phyloP scores from a whole-genome alignment of 2,888 invertebrate species.

The Parasteatoda lunata region DNA sequence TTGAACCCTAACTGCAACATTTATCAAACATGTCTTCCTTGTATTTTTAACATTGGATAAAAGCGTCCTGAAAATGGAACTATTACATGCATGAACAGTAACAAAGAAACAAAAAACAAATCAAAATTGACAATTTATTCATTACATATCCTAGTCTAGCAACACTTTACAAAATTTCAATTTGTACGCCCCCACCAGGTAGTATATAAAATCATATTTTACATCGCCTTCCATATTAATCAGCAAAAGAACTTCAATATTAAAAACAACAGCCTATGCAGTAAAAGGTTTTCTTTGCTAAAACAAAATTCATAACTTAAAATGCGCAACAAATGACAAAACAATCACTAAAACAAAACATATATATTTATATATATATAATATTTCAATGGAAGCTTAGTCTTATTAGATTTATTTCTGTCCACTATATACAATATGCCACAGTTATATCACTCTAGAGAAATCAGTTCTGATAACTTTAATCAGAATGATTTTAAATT shows the following conservation, averaged over 20 bases:
- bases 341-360: slow-evolving; percentile 29
- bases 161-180: slow-evolving; percentile 28
- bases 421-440: slow-evolving; percentile 55
- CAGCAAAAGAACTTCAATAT: slow-evolving; percentile 21
- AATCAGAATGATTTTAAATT: slow-evolving; percentile 24
- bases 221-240: slow-evolving; percentile 24
- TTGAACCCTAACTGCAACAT: too few species aligned
- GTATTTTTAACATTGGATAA: too few species aligned
- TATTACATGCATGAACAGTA: background rate
- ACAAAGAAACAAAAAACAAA: slow-evolving; percentile 1
- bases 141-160: slow-evolving; percentile 39
- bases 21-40: too few species aligned
- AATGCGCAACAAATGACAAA: slow-evolving; percentile 41
- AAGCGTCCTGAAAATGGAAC: too few species aligned
- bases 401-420: slow-evolving; percentile 38
- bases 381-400: slow-evolving; percentile 34
- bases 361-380: too few species aligned
- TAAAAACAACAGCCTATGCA: slow-evolving; percentile 30
- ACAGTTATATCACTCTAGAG: slow-evolving; percentile 47
- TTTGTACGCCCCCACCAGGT: slow-evolving; percentile 12
- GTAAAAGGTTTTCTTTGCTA: slow-evolving; percentile 13
- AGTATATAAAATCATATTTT: slow-evolving; percentile 30
- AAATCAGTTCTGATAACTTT: slow-evolving; percentile 15
- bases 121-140: slow-evolving; percentile 48
- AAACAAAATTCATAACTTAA: slow-evolving; percentile 28